Conservation (phyloP, 2,113 vertebrate genomes). For the Lynx canadensis region DNA sequence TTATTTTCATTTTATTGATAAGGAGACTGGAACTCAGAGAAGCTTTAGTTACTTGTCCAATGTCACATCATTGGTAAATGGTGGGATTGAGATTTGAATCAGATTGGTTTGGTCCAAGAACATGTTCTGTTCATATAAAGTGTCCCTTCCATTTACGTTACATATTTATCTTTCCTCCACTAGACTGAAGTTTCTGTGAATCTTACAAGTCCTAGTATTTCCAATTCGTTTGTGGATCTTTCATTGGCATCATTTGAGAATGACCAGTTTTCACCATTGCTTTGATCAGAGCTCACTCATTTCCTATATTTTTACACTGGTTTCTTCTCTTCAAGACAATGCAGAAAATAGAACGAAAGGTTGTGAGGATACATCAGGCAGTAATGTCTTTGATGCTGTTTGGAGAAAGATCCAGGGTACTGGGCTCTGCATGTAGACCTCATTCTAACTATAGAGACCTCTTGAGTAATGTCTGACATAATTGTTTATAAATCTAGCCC, state of each 20-base stretch:
- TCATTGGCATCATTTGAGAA: neutral
- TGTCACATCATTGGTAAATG: neutral
- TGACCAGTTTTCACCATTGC: neutral
- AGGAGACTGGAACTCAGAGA: neutral
- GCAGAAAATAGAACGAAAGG: neutral
- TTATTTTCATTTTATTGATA: neutral
- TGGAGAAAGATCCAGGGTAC: neutral
- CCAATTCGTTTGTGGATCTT: neutral
- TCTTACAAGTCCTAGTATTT: neutral
- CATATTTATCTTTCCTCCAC: neutral
- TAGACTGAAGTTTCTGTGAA: neutral
- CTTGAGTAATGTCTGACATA: neutral
- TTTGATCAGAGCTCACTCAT: neutral
- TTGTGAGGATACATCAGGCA: neutral
- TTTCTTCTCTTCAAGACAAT: neutral
- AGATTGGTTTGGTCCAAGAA: neutral
- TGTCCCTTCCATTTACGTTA: neutral
- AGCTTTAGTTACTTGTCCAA: neutral
- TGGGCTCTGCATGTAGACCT: neutral
- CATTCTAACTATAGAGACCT: neutral
- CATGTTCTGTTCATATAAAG: neutral
- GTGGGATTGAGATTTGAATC: neutral
- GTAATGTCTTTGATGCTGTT: neutral
- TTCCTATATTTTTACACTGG: neutral
- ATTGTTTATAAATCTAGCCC: neutral